Base-by-base conservation (phyloP, 1,140 invertebrate genomes). In the Augochlora pura region DNA sequence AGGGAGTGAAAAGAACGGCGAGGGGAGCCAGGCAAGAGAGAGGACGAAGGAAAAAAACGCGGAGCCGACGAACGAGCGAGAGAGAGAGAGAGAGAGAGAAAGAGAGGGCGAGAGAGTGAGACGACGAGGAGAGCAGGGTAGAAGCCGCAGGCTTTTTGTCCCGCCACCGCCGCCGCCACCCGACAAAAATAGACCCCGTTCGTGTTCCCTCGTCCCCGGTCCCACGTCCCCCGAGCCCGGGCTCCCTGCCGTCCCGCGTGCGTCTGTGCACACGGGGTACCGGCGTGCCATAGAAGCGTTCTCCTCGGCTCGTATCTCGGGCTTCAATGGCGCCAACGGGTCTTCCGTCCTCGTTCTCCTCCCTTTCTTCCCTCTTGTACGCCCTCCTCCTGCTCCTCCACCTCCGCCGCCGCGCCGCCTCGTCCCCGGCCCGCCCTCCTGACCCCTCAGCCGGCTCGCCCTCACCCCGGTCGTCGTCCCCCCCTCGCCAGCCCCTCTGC, bases 71-170 rank as follows among this genome's bases (percentile, higher is more conserved):
- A 46, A n/a, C n/a, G 65, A 52, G 76, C 77, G 72, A 78, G 57
- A 78, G 85, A 84, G 46, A 79, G 57, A 77, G 72, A 7, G 60
- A 60, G 63, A 77, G 85, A 84, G 46, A 79, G 57, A 77, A 70
- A 7, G 60, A 60, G 63, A 77, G 65, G 46, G 76, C 77, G 72
- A 78, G 57, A 78, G 85, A 84, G 46, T 77, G 57, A 77, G 72
- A 7, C n/a, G n/a, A n/a, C n/a, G n/a, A n/a, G n/a, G 60, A 60
- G 63, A 77, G 57, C 80, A 84, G 88, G 73, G 83, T 86, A 86
- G 89, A 91, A 90, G 91, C 91, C 90, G 91, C 88, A 87, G 90
- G 90, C 91, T 91, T 91, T 91, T 92, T 93, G 91, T 91, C 87
- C 89, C 87, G 90, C 87, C 87, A 87, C 83, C 71, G 69, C 78